Evolutionary conservation across 2,797 vertebrate species (phyloP).

Genomic region (Staurois parvus): DNA sequence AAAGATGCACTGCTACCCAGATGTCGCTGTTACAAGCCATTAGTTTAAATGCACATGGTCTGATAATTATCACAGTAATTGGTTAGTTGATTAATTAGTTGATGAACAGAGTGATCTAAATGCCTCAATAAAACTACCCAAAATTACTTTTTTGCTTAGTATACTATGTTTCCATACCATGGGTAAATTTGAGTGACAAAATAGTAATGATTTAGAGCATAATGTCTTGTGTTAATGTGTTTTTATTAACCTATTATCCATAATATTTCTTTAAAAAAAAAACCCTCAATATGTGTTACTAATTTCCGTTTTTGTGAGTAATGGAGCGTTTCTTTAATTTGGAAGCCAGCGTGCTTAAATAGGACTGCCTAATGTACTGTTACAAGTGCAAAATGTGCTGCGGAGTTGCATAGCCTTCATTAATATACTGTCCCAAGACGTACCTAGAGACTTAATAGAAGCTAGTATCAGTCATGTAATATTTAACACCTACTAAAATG

Average conservation of each 20-base stretch:
- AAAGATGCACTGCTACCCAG: too few relatives aligned
- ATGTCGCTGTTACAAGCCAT: too few relatives aligned
- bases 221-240: background rate
- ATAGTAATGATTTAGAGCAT: background rate
- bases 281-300: background rate
- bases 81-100: too few relatives aligned
- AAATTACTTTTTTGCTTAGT: too few relatives aligned
- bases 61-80: too few relatives aligned
- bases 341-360: constrained; percentile 19
- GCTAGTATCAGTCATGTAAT: constrained; percentile 10
- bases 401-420: constrained; percentile 51
- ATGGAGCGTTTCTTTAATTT: constrained; percentile 20
- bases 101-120: too few relatives aligned
- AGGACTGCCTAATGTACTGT: constrained; percentile 46
- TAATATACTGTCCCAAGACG: constrained; percentile 17
- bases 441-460: constrained; percentile 57
- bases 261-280: constrained; percentile 6
- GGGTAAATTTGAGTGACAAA: too few relatives aligned
- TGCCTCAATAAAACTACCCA: too few relatives aligned
- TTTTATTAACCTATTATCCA: background rate
- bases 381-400: constrained; percentile 35
- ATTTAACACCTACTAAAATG: background rate
- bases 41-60: too few relatives aligned
- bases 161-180: too few relatives aligned
- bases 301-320: constrained; percentile 24